Conservation (phyloP, 1,140 invertebrate genomes). For the Probaryconus sp. region DNA sequence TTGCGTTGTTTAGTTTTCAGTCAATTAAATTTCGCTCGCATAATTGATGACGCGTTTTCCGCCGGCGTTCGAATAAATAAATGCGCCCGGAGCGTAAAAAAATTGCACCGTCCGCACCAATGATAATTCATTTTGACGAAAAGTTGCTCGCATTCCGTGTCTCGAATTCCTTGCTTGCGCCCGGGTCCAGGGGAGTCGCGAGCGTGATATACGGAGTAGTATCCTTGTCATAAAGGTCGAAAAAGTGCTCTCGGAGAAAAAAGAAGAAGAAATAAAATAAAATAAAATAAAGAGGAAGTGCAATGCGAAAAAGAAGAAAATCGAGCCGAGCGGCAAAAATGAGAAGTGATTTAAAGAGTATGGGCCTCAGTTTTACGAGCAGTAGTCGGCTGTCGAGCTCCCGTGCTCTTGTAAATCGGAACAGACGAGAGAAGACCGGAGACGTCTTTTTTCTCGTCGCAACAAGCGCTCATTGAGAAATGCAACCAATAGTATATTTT, state of each 20-base stretch:
- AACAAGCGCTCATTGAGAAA: no score
- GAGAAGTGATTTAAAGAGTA: slow-evolving; percentile 38
- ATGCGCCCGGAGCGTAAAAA: slow-evolving; percentile 15
- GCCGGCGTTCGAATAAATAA: slow-evolving; percentile 12
- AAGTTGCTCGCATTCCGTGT: slow-evolving; percentile 27
- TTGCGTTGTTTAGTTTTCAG: no score
- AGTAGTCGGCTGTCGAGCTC: slow-evolving; percentile 7
- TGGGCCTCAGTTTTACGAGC: slow-evolving; percentile 32
- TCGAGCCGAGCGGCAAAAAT: slow-evolving; percentile 30
- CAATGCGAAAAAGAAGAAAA: slow-evolving; percentile 27
- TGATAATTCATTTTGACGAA: slow-evolving; percentile 32
- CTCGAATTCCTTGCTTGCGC: slow-evolving; percentile 4
- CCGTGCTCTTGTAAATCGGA: slow-evolving; percentile 27
- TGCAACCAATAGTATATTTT: no score
- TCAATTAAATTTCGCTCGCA: slow-evolving; percentile 16
- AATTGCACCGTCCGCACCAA: slow-evolving; percentile 5
- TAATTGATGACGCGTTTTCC: slow-evolving; percentile 14
- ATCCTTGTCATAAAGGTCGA: slow-evolving; percentile 45
- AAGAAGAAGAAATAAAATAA: neutral
- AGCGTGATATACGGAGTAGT: slow-evolving; percentile 44
- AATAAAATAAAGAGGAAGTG: slow-evolving; percentile 14
- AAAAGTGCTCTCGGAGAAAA: slow-evolving; percentile 12
- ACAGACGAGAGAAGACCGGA: no score
- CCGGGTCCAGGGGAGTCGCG: slow-evolving; percentile 6
- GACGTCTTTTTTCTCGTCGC: no score